Evolutionary conservation across 2,888 invertebrate genomes (phyloP), one percentile per base, ranked within the genome.

Genomic region (Cinara cedri): DNA sequence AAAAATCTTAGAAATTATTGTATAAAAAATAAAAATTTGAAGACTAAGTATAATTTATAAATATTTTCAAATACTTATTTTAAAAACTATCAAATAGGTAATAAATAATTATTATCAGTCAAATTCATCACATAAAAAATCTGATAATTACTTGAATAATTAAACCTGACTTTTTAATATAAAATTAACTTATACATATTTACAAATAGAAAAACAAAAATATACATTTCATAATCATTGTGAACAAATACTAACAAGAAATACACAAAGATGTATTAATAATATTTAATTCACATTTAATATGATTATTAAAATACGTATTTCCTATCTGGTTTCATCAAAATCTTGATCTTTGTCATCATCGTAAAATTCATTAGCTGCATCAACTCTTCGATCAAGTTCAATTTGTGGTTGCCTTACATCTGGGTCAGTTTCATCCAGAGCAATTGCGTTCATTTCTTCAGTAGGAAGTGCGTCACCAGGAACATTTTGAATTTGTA

Each of bases 401-500:
- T 96, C 92, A 6, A 92, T 90, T 84, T 90, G 91, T 82, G 90
- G 91, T 83, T 93, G 90, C 72, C 93, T 87, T 0, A 93, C 90
- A 83, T 96, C 96, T 0, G 94, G 93, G 86, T 96, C 94, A 0
- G 91, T 89, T 81, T 95, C 95, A 9, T 94, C 93, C 82, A 91
- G 92, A 82, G 91, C 91, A 1, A 87, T 85, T 42, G 82, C 82
- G 44, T 83, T 83, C 13, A 81, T 80, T 44, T 84, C 83, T 16
- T 82, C 82, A 11, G 81, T 81, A n/a, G 82, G 81, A 42, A 83
- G 81, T 66, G 82, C 84, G 65, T 83, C 85, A 87, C 91, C 91
- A 16, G 97, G 97, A 3, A 96, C 92, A 85, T 96, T 95, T 71
- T 97, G 94, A 96, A 99, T 97, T 87, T 99, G 98, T 0, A 99